A percentile compares a stretch with the other conserved stretches of the same genome.
phyloP scores from a whole-genome alignment of 2,797 vertebrate species.

The Nothura maculosa region DNA sequence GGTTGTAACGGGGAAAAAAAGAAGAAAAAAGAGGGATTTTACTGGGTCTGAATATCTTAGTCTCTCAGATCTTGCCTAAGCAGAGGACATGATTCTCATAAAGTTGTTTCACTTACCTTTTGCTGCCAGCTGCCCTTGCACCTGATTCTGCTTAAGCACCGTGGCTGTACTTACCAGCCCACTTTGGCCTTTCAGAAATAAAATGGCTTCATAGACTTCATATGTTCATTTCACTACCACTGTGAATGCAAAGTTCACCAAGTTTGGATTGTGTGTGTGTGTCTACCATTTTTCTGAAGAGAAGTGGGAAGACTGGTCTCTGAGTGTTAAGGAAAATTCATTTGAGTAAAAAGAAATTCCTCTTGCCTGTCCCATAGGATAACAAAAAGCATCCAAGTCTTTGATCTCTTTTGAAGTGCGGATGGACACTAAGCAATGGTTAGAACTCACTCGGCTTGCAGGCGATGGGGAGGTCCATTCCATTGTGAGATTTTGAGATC shows the following conservation, averaged over 20 bases:
- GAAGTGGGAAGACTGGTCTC: background rate
- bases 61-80: background rate
- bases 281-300: background rate
- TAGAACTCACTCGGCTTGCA: background rate
- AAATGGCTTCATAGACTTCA: background rate
- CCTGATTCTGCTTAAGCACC: background rate
- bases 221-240: background rate
- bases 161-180: background rate
- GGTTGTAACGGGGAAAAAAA: background rate
- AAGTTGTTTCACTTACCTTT: background rate
- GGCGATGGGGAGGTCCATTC: background rate
- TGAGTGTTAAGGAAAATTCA: background rate
- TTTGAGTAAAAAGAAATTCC: background rate
- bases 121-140: background rate
- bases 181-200: background rate
- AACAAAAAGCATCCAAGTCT: background rate
- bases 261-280: background rate
- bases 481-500: background rate
- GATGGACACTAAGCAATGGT: background rate
- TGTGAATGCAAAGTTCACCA: background rate
- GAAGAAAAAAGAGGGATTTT: background rate
- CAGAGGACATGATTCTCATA: background rate
- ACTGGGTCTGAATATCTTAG: background rate
- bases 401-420: background rate
- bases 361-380: background rate